These are phyloP conservation scores for Strigamia transsilvanica DNA, from an alignment of 2,888 invertebrate genomes.

Conservation along the genomic window DNA sequence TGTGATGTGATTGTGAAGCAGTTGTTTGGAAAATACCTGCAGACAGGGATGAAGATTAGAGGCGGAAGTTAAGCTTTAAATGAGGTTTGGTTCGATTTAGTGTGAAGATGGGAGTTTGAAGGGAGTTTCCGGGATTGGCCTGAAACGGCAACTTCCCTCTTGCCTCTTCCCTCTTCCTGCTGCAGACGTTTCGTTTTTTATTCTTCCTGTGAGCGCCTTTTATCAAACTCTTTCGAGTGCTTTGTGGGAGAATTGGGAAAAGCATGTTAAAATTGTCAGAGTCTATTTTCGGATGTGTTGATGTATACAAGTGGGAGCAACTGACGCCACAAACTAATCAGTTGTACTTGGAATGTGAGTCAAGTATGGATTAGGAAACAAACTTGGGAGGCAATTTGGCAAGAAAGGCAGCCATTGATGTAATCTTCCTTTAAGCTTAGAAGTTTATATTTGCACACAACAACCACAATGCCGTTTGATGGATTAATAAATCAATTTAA, in stretches of 20 bases:
- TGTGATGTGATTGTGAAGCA: slow-evolving; percentile 6
- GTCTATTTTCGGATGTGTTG: slow-evolving; percentile 17
- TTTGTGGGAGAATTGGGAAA: slow-evolving; percentile 19
- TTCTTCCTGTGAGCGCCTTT: not conserved
- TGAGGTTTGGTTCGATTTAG: slow-evolving; percentile 11
- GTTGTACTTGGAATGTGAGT: slow-evolving; percentile 15
- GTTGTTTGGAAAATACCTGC: slow-evolving; percentile 10
- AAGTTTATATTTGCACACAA: too few species aligned
- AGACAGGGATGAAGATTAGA: not conserved
- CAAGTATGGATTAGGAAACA: not conserved
- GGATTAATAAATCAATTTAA: too few species aligned
- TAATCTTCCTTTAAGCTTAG: too few species aligned
- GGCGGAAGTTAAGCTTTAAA: slow-evolving; percentile 8
- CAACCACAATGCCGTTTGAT: too few species aligned
- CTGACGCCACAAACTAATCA: slow-evolving; percentile 12
- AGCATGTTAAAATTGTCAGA: slow-evolving; percentile 15
- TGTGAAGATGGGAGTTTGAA: not conserved
- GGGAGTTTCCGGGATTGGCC: slow-evolving; percentile 22
- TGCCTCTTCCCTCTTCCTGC: not conserved
- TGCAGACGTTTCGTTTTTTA: slow-evolving; percentile 5
- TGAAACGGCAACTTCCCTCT: not conserved
- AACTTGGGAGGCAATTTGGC: not conserved
- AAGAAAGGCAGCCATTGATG: not conserved
- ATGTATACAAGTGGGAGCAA: not conserved
- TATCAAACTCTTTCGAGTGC: not conserved